Conservation (phyloP, 2,797 vertebrate genomes). For the Takifugu rubripes region DNA sequence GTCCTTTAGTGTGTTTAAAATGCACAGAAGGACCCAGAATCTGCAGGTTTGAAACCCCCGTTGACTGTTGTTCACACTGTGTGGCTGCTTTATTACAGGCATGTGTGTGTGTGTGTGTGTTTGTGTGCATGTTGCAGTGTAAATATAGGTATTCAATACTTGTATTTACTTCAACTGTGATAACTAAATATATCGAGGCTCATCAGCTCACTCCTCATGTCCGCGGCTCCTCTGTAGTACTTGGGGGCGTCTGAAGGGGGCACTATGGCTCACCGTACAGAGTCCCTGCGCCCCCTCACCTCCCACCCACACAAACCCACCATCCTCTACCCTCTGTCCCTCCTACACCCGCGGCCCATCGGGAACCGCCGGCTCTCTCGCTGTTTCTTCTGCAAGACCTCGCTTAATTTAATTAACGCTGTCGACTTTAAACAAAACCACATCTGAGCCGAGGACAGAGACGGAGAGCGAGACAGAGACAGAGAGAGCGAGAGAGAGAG, state of each 20-base stretch:
- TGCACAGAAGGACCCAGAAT: too few species aligned
- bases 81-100: too few species aligned
- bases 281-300: background rate
- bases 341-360: conserved; percentile 53
- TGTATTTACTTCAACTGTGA: too few species aligned
- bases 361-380: conserved; percentile 66
- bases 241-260: conserved; percentile 64
- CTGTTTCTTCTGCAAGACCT: conserved; percentile 76
- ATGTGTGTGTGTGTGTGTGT: too few species aligned
- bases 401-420: conserved; percentile 80
- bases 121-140: too few species aligned
- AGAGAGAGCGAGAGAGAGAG: conserved; percentile 17
- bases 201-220: background rate
- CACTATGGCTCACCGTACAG: conserved; percentile 64
- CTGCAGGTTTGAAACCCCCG: too few species aligned
- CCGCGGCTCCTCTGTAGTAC: conserved; percentile 32
- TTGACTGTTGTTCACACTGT: too few species aligned
- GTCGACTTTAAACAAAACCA: conserved; percentile 78
- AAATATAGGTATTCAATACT: too few species aligned
- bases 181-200: too few species aligned
- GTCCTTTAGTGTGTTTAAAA: too few species aligned
- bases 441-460: conserved; percentile 59
- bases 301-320: background rate
- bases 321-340: conserved; percentile 7
- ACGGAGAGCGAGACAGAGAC: conserved; percentile 9